A percentile compares a stretch with the other conserved stretches of the same genome.
Conservation (phyloP, 92 coral and sea anemone genomes). For the Micromussa lordhowensis region DNA sequence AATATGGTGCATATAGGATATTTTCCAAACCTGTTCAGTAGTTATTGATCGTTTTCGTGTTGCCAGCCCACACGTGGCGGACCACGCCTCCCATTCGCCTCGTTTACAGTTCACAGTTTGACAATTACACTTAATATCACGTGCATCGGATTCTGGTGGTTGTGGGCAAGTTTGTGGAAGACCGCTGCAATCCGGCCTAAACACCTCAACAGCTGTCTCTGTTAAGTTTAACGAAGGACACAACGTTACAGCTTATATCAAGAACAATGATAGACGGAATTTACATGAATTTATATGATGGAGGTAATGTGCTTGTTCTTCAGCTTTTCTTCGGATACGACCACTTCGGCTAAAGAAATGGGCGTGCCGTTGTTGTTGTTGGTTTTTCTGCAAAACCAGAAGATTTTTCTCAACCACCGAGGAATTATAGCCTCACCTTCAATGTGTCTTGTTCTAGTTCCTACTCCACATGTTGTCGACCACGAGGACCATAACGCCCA, state of each 20-base stretch:
- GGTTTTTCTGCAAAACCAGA: too few species aligned
- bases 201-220: slow-evolving; percentile 55
- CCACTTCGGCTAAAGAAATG: too few species aligned
- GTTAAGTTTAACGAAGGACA: not conserved
- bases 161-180: slow-evolving; percentile 71
- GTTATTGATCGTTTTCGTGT: slow-evolving; percentile 34
- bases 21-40: slow-evolving; percentile 21
- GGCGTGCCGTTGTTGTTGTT: too few species aligned
- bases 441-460: slow-evolving; percentile 69
- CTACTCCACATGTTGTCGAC: slow-evolving; percentile 83
- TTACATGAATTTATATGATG: too few species aligned
- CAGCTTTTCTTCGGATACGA: too few species aligned
- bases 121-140: slow-evolving; percentile 71
- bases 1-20: not conserved
- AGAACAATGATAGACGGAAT: too few species aligned
- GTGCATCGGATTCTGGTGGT: slow-evolving; percentile 66
- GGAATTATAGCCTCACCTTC: slow-evolving; percentile 4
- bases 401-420: too few species aligned
- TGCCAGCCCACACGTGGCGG: slow-evolving; percentile 77
- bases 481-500: slow-evolving; percentile 75
- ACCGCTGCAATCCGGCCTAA: slow-evolving; percentile 67
- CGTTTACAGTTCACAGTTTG: slow-evolving; percentile 68
- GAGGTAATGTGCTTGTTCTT: too few species aligned
- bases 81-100: slow-evolving; percentile 75
- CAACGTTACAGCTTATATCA: not conserved